These are phyloP conservation scores for Oxyruncus cristatus DNA, from an alignment of 2,113 vertebrate species.

Conservation along the genomic window DNA sequence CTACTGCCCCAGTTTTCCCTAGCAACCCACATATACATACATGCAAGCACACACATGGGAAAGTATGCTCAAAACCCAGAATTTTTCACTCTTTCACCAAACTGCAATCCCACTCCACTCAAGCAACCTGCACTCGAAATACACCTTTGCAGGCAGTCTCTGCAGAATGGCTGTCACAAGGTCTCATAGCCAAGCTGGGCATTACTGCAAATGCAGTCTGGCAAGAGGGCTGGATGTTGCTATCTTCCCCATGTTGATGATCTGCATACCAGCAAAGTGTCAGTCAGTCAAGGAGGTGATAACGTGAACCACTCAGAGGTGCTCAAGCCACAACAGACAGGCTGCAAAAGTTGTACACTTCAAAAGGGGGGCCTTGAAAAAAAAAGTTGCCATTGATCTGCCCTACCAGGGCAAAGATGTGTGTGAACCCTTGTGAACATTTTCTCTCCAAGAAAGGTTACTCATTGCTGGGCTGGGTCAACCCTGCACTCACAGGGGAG, in stretches of 20 bases:
- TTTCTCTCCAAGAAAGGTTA: constrained; percentile 42
- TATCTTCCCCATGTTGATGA: background rate
- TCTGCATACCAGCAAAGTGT: background rate
- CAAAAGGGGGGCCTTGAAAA: background rate
- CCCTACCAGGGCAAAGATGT: background rate
- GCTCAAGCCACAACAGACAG: background rate
- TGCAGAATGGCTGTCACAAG: background rate
- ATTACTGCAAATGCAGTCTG: background rate
- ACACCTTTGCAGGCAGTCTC: background rate
- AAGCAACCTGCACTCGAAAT: background rate
- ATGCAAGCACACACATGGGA: background rate
- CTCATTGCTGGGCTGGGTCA: constrained; percentile 5
- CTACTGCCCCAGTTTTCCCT: background rate
- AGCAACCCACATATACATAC: constrained; percentile 4
- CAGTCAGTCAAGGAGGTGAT: background rate
- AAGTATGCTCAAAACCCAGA: background rate
- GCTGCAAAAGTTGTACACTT: background rate
- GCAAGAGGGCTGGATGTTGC: background rate
- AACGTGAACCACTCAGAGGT: background rate
- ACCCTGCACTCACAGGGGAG: constrained; percentile 70
- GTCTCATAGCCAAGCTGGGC: background rate
- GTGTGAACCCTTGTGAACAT: background rate
- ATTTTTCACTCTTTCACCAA: background rate
- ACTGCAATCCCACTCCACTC: background rate
- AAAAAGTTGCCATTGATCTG: background rate